phyloP scores from a whole-genome alignment of 2,113 vertebrate species.

The Lynx canadensis region DNA sequence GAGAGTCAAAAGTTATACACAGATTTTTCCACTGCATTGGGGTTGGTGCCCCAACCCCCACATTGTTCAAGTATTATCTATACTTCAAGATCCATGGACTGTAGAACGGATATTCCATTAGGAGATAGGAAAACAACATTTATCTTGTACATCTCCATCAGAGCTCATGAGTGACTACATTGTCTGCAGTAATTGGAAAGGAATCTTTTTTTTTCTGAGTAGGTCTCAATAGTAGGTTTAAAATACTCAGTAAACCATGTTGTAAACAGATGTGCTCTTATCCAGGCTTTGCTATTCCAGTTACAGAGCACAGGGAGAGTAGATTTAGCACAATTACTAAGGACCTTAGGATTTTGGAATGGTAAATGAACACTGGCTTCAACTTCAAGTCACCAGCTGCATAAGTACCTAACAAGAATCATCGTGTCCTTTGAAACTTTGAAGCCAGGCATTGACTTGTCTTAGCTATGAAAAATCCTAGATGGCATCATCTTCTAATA shows the following conservation, averaged over 20 bases:
- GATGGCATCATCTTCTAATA: neutral
- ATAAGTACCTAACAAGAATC: neutral
- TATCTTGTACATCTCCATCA: neutral
- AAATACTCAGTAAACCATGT: neutral
- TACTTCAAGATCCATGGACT: neutral
- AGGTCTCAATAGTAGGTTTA: neutral
- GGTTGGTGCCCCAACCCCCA: neutral
- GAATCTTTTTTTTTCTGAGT: neutral
- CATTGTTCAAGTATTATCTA: neutral
- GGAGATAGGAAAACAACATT: neutral
- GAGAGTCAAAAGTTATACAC: neutral
- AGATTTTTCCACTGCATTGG: neutral
- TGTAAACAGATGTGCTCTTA: neutral
- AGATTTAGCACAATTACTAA: neutral
- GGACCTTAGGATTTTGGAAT: neutral
- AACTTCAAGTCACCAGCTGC: neutral
- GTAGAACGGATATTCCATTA: neutral
- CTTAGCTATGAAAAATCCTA: neutral
- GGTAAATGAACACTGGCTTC: neutral
- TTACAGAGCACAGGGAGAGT: neutral
- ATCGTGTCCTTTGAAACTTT: neutral
- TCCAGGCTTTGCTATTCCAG: neutral
- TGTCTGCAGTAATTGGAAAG: neutral
- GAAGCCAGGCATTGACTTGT: neutral
- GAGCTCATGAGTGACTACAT: neutral